These are phyloP conservation scores for Acanthochromis polyacanthus DNA, from an alignment of 2,113 vertebrate genomes.

Conservation along the genomic window DNA sequence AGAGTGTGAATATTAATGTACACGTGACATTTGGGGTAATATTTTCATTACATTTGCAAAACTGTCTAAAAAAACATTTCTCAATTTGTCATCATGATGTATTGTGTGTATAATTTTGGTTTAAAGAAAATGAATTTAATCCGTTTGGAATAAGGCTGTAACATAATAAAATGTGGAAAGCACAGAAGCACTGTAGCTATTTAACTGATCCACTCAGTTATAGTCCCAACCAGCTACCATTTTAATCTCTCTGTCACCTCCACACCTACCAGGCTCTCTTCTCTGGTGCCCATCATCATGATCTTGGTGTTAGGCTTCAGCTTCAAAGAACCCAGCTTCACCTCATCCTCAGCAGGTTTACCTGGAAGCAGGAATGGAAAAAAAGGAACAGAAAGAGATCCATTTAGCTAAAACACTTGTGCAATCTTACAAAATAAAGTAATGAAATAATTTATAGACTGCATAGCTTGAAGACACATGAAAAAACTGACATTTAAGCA, in stretches of 20 bases:
- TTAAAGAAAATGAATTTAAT: too few species aligned
- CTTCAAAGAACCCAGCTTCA: constrained; percentile 96
- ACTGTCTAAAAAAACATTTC: too few species aligned
- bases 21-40: too few species aligned
- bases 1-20: too few species aligned
- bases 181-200: not conserved
- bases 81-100: too few species aligned
- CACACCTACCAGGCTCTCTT: constrained; percentile 95
- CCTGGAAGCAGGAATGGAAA: constrained; percentile 76
- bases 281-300: constrained; percentile 99
- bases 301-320: constrained; percentile 99
- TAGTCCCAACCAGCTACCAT: not conserved
- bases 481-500: not conserved
- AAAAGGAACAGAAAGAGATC: not conserved
- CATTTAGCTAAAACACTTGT: not conserved
- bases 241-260: not conserved
- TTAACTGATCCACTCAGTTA: not conserved
- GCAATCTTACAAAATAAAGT: not conserved
- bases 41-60: too few species aligned
- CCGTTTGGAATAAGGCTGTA: too few species aligned
- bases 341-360: constrained; percentile 95
- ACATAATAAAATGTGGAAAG: too few species aligned
- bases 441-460: not conserved
- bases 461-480: not conserved
- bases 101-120: too few species aligned